A percentile compares a stretch with the other conserved stretches of the same genome.
Conservation (phyloP, 2,797 vertebrate genomes). For the Pithecia hirsuta region DNA sequence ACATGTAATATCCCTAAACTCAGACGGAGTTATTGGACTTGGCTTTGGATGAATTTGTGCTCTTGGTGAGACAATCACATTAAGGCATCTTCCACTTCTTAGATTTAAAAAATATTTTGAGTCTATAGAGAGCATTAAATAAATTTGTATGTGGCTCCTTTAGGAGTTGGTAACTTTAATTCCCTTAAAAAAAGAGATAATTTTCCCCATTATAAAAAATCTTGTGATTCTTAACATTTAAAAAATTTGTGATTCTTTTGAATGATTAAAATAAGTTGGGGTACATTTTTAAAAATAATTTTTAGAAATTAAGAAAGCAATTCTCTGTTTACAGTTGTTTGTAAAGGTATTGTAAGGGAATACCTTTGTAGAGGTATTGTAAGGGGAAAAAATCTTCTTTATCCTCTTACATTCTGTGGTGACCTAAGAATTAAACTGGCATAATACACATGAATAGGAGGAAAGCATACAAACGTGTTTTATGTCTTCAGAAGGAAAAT, state of each 20-base stretch:
- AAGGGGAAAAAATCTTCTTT: neutral
- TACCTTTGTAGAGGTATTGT: neutral
- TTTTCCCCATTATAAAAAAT: neutral
- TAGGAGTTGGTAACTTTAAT: neutral
- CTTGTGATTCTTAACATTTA: no score
- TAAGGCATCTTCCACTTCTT: neutral
- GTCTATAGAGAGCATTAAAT: neutral
- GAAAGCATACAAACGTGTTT: neutral
- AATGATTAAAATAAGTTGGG: neutral
- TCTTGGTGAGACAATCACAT: neutral
- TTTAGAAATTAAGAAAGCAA: neutral
- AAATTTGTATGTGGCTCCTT: neutral
- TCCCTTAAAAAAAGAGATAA: neutral
- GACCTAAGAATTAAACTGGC: neutral
- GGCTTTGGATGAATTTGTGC: neutral
- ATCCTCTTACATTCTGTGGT: neutral
- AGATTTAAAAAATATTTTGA: neutral
- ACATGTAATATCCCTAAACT: neutral
- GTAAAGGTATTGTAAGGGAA: neutral
- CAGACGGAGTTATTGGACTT: neutral
- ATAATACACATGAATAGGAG: neutral
- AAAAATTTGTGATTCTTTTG: no score
- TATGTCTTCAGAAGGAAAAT: neutral
- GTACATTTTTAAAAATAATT: neutral
- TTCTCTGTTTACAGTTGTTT: neutral